Percentiles rank a stretch among this genome's conserved stretches.
Conservation (phyloP, 1,140 invertebrate species). For the Phenacoccus solenopsis region DNA sequence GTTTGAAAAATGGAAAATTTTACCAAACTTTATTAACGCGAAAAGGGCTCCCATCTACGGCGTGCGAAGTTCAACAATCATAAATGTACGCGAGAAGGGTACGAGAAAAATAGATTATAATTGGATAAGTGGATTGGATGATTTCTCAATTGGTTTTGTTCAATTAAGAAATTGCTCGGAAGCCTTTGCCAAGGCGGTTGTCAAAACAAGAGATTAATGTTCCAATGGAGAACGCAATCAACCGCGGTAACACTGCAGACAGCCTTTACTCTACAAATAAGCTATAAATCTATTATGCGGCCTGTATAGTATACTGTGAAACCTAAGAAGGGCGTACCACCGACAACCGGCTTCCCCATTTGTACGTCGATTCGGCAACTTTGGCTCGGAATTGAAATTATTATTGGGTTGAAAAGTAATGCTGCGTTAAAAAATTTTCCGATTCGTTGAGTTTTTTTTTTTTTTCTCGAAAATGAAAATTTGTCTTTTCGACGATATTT, state of each 20-base stretch:
- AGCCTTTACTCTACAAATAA: conserved; percentile 12
- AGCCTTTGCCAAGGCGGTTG: conserved; percentile 11
- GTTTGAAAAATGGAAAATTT: background rate
- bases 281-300: conserved; percentile 16
- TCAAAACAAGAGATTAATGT: conserved; percentile 17
- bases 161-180: conserved; percentile 16
- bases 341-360: background rate
- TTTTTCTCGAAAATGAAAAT: no score
- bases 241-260: conserved; percentile 13
- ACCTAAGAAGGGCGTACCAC: background rate
- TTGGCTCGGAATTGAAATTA: no score
- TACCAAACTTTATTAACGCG: background rate
- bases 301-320: background rate
- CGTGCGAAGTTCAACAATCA: background rate
- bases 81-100: background rate
- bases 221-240: conserved; percentile 15
- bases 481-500: no score
- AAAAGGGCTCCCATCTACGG: no score
- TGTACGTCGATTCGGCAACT: no score
- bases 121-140: conserved; percentile 15
- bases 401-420: no score
- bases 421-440: no score
- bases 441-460: no score
- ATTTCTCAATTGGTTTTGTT: conserved; percentile 18
- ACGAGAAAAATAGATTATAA: conserved; percentile 11